These are phyloP conservation scores for Anagyrus pseudococci DNA, from an alignment of 2,888 invertebrate species.

Conservation along the genomic window DNA sequence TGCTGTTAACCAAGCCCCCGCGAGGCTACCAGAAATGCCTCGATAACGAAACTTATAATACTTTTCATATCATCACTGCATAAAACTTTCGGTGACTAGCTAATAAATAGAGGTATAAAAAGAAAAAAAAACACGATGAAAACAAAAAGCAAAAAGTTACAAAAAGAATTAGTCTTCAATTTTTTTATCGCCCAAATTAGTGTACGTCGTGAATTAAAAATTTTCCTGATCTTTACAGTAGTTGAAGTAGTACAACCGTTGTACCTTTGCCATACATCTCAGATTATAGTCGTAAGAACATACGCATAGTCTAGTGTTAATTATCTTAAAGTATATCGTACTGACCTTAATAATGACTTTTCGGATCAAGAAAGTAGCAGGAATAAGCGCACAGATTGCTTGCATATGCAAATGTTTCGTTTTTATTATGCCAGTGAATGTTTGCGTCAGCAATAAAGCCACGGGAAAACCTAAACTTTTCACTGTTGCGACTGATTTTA, in stretches of 20 bases:
- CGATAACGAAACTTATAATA: slow-evolving; percentile 40
- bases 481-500: slow-evolving; percentile 16
- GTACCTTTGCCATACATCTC: slow-evolving; percentile 36
- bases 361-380: slow-evolving; percentile 3
- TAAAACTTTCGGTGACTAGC: slow-evolving; percentile 20
- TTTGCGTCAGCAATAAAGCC: no score
- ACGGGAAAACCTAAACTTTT: background rate
- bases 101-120: slow-evolving; percentile 29
- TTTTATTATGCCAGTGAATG: no score
- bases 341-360: slow-evolving; percentile 24
- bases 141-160: no score
- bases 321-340: slow-evolving; percentile 24
- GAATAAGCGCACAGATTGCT: background rate
- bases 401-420: slow-evolving; percentile 5
- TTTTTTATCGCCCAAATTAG: slow-evolving; percentile 12
- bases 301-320: slow-evolving; percentile 26
- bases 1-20: slow-evolving; percentile 39
- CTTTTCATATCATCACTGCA: slow-evolving; percentile 41
- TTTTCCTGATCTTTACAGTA: slow-evolving; percentile 28
- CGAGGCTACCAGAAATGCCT: slow-evolving; percentile 43
- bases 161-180: slow-evolving; percentile 13
- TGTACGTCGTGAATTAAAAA: slow-evolving; percentile 18
- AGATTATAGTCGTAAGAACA: slow-evolving; percentile 28
- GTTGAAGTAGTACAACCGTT: slow-evolving; percentile 32
- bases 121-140: no score